Conservation (phyloP, 2,797 vertebrate species). For the Alca torda region DNA sequence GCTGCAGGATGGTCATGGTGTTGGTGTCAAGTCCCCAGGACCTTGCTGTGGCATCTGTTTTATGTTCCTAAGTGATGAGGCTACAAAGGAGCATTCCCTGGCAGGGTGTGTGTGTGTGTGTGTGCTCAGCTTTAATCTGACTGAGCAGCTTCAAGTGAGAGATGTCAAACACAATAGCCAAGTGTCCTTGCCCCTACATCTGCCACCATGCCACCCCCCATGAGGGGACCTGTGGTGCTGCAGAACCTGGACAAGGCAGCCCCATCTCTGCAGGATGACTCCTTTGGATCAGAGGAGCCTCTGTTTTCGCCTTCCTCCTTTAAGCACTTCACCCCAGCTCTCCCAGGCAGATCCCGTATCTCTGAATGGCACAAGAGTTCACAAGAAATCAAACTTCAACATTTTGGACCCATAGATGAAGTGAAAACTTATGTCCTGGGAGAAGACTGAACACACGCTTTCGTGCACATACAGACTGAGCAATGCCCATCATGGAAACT, state of each 20-base stretch:
- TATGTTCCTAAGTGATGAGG: not conserved
- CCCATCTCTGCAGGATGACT: not conserved
- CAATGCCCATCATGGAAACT: not conserved
- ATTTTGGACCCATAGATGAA: not conserved
- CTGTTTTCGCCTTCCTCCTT: not conserved
- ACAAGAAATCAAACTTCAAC: not conserved
- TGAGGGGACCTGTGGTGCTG: not conserved
- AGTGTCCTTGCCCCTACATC: not conserved
- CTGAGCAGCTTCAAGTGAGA: not conserved
- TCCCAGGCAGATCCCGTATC: not conserved
- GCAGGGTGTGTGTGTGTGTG: not conserved
- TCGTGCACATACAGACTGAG: not conserved
- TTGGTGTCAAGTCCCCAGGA: not conserved
- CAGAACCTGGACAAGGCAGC: not conserved
- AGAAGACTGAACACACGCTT: not conserved
- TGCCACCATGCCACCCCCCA: not conserved
- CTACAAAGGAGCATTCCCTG: not conserved
- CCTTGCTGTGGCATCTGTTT: not conserved
- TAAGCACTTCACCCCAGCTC: not conserved
- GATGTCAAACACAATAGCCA: not conserved
- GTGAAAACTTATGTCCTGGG: not conserved
- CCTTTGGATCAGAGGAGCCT: not conserved
- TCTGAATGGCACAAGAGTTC: not conserved
- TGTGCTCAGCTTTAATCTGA: not conserved
- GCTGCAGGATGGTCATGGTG: not conserved